phyloP scores from a whole-genome alignment of 1,140 invertebrate species.

The Wiebesia pumilae region DNA sequence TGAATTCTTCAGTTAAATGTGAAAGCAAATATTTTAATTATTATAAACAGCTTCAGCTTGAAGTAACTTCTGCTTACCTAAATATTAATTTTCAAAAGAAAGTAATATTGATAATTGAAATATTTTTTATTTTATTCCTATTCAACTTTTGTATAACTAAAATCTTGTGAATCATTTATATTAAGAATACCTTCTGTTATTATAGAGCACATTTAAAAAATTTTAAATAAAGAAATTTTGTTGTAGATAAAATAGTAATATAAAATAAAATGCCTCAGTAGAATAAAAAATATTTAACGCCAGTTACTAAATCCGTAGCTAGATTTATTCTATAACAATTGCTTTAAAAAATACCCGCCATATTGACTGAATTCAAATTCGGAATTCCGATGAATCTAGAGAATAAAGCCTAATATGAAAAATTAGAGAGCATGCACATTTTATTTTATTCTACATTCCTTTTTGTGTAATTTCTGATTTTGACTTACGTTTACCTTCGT shows the following conservation, averaged over 20 bases:
- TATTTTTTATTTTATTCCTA: too few relatives aligned
- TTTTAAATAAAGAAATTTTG: not conserved
- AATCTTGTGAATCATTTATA: too few relatives aligned
- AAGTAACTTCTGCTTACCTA: too few relatives aligned
- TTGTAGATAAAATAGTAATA: not conserved
- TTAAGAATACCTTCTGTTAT: not conserved
- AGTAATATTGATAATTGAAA: too few relatives aligned
- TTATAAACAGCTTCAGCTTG: too few relatives aligned
- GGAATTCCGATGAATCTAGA: not conserved
- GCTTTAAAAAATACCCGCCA: not conserved
- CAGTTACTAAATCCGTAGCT: not conserved
- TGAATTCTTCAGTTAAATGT: too few relatives aligned
- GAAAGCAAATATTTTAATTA: too few relatives aligned
- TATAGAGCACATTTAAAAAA: conserved; percentile 2
- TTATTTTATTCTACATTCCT: not conserved
- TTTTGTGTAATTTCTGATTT: not conserved
- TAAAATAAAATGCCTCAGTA: not conserved
- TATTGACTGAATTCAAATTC: not conserved
- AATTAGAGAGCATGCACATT: not conserved
- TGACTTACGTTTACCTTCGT: not conserved
- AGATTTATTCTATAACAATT: not conserved
- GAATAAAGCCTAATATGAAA: not conserved
- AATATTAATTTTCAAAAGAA: too few relatives aligned
- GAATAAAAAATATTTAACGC: conserved; percentile 3
- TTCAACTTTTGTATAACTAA: too few relatives aligned